Evolutionary conservation across 2,888 invertebrate genomes (phyloP).

Genomic region (Leptura quadrifasciata): DNA sequence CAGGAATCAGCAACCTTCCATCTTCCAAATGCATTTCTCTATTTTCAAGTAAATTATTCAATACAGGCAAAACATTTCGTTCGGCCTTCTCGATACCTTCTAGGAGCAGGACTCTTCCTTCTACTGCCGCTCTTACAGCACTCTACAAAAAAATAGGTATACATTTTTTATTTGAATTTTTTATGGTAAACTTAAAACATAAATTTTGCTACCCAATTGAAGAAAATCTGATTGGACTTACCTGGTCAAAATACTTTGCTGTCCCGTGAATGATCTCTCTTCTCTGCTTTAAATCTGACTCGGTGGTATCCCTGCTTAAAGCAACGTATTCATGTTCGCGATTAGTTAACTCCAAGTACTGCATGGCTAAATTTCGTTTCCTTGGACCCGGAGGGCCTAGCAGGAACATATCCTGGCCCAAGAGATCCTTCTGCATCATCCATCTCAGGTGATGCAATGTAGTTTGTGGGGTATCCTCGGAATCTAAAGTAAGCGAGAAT

Average conservation of each 20-base stretch:
- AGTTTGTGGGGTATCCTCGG: conserved; percentile 81
- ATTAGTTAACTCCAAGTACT: conserved; percentile 91
- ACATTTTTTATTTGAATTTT: background rate
- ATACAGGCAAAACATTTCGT: conserved; percentile 94
- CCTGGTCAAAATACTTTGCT: conserved; percentile 95
- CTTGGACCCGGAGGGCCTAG: conserved; percentile 93
- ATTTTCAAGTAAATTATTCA: conserved; percentile 97
- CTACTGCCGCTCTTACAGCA: conserved; percentile 93
- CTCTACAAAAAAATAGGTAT: conserved; percentile 80
- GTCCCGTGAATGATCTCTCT: conserved; percentile 92
- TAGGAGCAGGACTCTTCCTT: conserved; percentile 91
- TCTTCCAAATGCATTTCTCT: conserved; percentile 99
- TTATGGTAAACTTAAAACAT: background rate
- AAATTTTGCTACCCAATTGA: too few species aligned
- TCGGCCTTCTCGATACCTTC: conserved; percentile 99
- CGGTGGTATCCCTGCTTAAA: conserved; percentile 95
- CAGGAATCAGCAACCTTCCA: conserved; percentile 93
- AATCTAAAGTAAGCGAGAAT: conserved; percentile 72
- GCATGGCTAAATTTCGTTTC: conserved; percentile 88
- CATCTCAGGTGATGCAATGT: conserved; percentile 89
- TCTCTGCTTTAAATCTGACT: conserved; percentile 96
- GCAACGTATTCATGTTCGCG: conserved; percentile 95
- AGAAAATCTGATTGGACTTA: too few species aligned
- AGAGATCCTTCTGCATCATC: conserved; percentile 96
- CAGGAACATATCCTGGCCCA: conserved; percentile 96